phyloP scores from a whole-genome alignment of 2,888 invertebrate genomes.

The Hypsopygia costalis region DNA sequence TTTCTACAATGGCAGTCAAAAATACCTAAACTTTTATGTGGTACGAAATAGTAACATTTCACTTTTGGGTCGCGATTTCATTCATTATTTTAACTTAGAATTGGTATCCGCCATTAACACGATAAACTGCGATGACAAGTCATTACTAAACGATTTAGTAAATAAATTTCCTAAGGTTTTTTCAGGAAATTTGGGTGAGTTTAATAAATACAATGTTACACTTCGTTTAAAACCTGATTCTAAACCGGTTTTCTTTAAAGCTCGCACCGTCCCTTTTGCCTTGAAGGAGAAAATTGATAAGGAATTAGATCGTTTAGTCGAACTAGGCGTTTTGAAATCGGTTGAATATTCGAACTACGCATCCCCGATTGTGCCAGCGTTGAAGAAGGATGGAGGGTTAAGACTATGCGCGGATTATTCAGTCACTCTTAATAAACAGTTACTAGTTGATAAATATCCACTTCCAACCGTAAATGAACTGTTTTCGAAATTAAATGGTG shows the following conservation, averaged over 20 bases:
- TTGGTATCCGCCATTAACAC: background rate
- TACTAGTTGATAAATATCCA: slow-evolving; percentile 11
- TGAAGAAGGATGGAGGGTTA: slow-evolving; percentile 7
- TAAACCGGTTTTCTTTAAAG: no score
- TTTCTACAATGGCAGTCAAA: no score
- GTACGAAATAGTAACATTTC: background rate
- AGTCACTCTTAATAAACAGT: slow-evolving; percentile 8
- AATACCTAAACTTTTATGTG: background rate
- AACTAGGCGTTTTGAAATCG: slow-evolving; percentile 18
- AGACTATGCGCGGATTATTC: slow-evolving; percentile 9
- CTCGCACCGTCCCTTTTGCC: slow-evolving; percentile 23
- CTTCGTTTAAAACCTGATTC: slow-evolving; percentile 11
- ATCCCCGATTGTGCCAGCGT: slow-evolving; percentile 11
- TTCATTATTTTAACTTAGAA: background rate
- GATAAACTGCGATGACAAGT: background rate
- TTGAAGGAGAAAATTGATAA: slow-evolving; percentile 16
- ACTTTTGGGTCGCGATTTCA: background rate
- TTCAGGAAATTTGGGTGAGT: background rate
- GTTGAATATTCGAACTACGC: slow-evolving; percentile 16
- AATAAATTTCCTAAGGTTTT: background rate
- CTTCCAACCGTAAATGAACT: slow-evolving; percentile 8
- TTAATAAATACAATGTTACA: background rate
- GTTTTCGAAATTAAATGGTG: slow-evolving; percentile 9
- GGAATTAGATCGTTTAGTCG: slow-evolving; percentile 19
- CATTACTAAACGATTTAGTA: no score